phyloP scores from a whole-genome alignment of 2,113 vertebrate genomes.

The Coracopsis vasa region DNA sequence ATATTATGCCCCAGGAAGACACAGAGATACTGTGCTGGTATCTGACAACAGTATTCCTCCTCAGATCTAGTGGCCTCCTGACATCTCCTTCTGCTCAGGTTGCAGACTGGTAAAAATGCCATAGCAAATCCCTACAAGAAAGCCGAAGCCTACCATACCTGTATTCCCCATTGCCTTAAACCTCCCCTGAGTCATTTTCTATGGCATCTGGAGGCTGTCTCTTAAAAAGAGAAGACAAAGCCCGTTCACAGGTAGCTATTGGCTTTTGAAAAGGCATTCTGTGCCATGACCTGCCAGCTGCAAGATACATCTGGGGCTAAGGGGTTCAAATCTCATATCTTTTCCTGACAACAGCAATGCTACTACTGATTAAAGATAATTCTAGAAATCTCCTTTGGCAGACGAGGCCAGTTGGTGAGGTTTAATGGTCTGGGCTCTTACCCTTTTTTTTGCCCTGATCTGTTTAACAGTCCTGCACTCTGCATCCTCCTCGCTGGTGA shows the following conservation, averaged over 20 bases:
- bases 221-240: not conserved
- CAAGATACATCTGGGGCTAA: not conserved
- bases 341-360: not conserved
- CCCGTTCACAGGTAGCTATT: not conserved
- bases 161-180: not conserved
- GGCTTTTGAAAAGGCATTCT: not conserved
- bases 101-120: not conserved
- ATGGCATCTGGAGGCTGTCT: not conserved
- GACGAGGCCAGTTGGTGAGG: not conserved
- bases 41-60: not conserved
- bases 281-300: not conserved
- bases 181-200: not conserved
- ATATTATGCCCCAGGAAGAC: not conserved
- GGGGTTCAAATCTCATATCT: not conserved
- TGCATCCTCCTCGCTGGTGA: not conserved
- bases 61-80: not conserved
- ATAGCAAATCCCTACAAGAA: not conserved
- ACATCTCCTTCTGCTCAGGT: not conserved
- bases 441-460: not conserved
- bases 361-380: conserved; percentile 20
- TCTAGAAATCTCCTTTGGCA: not conserved
- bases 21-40: not conserved
- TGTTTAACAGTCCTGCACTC: not conserved
- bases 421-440: not conserved
- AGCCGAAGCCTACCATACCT: not conserved